Evolutionary conservation across 2,113 vertebrate species (phyloP).

Genomic region (Myocastor coypus): DNA sequence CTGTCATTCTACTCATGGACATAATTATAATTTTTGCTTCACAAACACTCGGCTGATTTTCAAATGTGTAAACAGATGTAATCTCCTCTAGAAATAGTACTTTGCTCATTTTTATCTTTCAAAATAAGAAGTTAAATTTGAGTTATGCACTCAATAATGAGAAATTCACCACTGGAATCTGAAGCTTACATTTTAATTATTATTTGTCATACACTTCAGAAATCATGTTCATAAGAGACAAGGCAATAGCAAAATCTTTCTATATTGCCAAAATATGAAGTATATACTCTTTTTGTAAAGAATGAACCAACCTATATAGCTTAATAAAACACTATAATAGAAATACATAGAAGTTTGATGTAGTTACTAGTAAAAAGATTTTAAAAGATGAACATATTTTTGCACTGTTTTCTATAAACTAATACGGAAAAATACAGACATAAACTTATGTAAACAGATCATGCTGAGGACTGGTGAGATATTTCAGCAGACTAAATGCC

Average conservation of each 20-base stretch:
- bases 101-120: constrained; percentile 17
- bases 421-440: background rate
- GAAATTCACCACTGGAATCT: constrained; percentile 32
- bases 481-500: too few relatives aligned
- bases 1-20: background rate
- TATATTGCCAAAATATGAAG: background rate
- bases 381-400: background rate
- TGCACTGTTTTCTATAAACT: constrained; percentile 24
- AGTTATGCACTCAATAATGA: background rate
- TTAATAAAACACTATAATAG: background rate
- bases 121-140: constrained; percentile 44
- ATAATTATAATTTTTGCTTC: background rate
- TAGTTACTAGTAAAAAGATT: background rate
- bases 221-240: background rate
- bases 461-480: background rate
- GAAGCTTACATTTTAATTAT: constrained; percentile 34
- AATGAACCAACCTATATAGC: background rate
- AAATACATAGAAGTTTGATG: background rate
- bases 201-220: background rate
- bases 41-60: background rate
- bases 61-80: constrained; percentile 28
- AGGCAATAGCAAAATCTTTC: background rate
- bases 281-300: background rate
- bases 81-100: background rate
- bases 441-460: background rate